phyloP scores from a whole-genome alignment of 2,113 vertebrate species.

The Ginglymostoma cirratum region DNA sequence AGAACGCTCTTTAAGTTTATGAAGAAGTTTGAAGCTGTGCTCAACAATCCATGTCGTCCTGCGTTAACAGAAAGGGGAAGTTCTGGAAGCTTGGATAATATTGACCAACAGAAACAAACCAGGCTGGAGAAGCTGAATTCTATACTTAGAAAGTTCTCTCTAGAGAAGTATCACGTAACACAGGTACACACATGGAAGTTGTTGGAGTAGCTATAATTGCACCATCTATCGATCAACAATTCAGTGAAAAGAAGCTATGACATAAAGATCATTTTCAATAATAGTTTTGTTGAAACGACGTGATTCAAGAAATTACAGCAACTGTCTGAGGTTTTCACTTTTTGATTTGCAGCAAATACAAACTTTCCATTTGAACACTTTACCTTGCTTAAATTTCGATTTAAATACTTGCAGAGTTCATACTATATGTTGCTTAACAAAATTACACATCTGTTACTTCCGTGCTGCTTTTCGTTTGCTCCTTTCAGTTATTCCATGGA shows the following conservation, averaged over 20 bases:
- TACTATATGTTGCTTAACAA: background rate
- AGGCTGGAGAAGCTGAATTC: conserved; percentile 65
- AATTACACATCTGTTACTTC: background rate
- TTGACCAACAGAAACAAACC: conserved; percentile 56
- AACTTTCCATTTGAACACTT: background rate
- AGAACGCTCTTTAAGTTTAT: conserved; percentile 95
- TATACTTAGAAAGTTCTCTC: conserved; percentile 51
- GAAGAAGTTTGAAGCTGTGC: conserved; percentile 78
- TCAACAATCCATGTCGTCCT: conserved; percentile 65
- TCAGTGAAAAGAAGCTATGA: background rate
- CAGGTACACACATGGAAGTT: background rate
- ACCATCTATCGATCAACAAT: background rate
- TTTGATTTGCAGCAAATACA: background rate
- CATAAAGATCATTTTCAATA: background rate
- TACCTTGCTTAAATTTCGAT: background rate
- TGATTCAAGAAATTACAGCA: background rate
- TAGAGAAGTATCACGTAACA: background rate
- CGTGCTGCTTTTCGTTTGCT: background rate
- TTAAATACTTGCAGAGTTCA: background rate
- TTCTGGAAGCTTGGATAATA: conserved; percentile 56
- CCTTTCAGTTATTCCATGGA: background rate
- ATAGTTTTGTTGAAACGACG: background rate
- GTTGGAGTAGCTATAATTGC: background rate
- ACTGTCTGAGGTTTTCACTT: background rate
- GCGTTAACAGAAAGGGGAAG: conserved; percentile 71